These are phyloP conservation scores for Schizaphis graminum DNA, from an alignment of 2,888 invertebrate species.

Conservation along the genomic window DNA sequence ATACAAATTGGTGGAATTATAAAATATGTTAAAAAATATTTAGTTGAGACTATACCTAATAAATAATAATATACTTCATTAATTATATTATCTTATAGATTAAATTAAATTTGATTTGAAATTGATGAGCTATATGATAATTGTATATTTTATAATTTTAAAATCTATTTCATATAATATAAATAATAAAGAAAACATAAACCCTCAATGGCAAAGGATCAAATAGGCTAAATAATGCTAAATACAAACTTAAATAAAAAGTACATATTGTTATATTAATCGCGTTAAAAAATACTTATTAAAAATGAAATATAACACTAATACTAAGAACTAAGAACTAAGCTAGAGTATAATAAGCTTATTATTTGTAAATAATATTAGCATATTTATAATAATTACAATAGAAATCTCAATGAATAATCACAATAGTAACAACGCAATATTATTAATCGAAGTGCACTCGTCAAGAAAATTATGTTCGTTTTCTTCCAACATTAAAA, in stretches of 20 bases:
- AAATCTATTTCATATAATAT: neutral
- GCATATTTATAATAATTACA: neutral
- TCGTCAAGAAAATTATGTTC: neutral
- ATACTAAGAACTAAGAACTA: neutral
- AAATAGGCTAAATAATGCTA: neutral
- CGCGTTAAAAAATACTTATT: neutral
- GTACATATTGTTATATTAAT: neutral
- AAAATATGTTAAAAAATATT: neutral
- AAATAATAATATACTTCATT: neutral
- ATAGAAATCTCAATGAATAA: neutral
- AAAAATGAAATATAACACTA: neutral
- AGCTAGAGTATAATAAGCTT: neutral
- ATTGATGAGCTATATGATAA: neutral
- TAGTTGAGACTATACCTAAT: neutral
- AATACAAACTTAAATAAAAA: neutral
- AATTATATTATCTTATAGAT: neutral
- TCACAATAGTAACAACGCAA: neutral
- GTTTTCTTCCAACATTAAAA: neutral
- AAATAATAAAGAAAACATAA: neutral
- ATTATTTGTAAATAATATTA: constrained; percentile 3
- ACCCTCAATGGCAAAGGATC: neutral
- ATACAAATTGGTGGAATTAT: neutral
- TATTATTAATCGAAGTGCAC: neutral
- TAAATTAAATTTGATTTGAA: neutral
- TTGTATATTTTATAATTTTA: neutral